Evolutionary conservation across 1,140 invertebrate species (phyloP), one percentile per base, ranked within the genome.

Genomic region (Brachionus plicatilis): DNA sequence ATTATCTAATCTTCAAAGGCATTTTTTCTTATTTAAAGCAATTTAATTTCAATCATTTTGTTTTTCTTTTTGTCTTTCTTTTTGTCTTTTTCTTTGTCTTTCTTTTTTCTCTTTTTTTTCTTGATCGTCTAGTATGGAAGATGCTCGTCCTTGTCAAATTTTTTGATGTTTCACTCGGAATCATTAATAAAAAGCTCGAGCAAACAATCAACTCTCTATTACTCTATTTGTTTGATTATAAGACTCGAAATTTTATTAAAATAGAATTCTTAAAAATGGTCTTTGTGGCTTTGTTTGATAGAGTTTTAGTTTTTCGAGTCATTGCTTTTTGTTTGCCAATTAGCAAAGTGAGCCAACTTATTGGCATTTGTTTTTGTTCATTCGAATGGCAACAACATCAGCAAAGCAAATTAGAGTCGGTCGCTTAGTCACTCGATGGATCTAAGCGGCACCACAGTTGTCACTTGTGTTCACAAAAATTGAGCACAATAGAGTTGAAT

Each of bases 211-310:
- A 37, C 33, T 37, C 33, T 4, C 27, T 29, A 29, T 66, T 33
- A 14, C 60, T 66, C 14, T 68, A 68, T 68, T 68, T 68, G 65
- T 68, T 68, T 68, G 4, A 68, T 68, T 68, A 68, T 29, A n/a
- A 68, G 65, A 68, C 65, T 56, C 53, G 53, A 56, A 56, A 56
- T 56, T 56, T 56, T 56, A 56, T 56, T 56, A 56, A 56, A 56
- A 56, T 56, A 56, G 65, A 68, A 68, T 68, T 68, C 65, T 68
- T 68, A 68, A 68, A 68, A 68, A 68, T 68, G 65, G 65, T 68
- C 65, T 68, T 68, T 68, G 37, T 56, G 53, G 53, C 53, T 68
- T 68, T 68, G 24, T 68, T 68, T 68, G 11, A 29, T 68, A 33
- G 4, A 37, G 20, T 3, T 27, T 29, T 37, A 68, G 9, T 37